phyloP scores from a whole-genome alignment of 2,888 invertebrate species.

The Meteorus colon region DNA sequence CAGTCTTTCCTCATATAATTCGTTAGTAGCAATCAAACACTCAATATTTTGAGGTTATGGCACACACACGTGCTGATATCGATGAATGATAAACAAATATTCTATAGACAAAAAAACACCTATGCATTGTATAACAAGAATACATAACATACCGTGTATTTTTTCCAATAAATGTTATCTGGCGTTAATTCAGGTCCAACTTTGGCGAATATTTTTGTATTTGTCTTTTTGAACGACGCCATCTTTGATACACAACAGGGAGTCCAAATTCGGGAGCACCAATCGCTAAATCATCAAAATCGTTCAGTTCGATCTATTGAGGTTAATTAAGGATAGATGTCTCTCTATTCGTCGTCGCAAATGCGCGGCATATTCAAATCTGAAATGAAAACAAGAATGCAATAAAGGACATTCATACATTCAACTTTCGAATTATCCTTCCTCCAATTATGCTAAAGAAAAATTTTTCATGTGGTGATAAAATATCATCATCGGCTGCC shows the following conservation, averaged over 20 bases:
- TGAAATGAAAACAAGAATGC: too few species aligned
- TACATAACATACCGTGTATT: constrained; percentile 81
- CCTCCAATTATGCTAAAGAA: too few species aligned
- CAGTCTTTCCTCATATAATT: neutral
- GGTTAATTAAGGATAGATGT: too few species aligned
- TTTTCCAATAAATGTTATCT: constrained; percentile 91
- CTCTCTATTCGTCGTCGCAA: too few species aligned
- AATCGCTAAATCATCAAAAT: too few species aligned
- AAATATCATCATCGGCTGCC: too few species aligned
- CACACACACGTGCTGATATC: neutral
- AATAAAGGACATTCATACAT: too few species aligned
- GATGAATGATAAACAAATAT: neutral
- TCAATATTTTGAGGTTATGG: neutral
- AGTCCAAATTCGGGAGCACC: too few species aligned
- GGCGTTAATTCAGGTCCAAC: constrained; percentile 81
- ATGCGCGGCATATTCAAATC: too few species aligned
- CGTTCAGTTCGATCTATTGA: too few species aligned
- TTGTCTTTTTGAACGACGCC: constrained; percentile 82
- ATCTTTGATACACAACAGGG: constrained; percentile 63
- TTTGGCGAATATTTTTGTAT: constrained; percentile 81
- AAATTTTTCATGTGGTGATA: too few species aligned
- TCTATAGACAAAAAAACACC: neutral
- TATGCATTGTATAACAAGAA: neutral
- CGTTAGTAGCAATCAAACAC: neutral
- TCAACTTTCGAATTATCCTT: too few species aligned